Evolutionary conservation across 1,140 invertebrate genomes (phyloP), one percentile per base, ranked within the genome.

Genomic region (Trachelipus rathkii): DNA sequence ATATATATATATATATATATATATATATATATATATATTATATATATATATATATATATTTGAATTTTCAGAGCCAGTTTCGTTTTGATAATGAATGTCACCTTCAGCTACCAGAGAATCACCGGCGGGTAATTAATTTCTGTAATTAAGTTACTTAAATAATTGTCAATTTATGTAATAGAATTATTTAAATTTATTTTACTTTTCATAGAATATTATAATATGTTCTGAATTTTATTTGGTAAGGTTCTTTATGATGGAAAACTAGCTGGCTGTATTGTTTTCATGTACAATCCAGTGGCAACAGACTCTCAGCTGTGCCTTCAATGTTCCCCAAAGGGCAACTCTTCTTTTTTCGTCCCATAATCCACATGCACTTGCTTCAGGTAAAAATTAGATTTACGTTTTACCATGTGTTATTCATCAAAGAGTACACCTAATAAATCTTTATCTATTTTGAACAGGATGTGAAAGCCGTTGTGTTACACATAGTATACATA

Each of bases 221-320:
- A n/a, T 4, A 21, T 60, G 53, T 21, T 60, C 1, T n/a, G 13
- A 70, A 23, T 33, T 70, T 15, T 8, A 60, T 60, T 60, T 60
- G 1, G 50, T 76, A 85, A 98, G 94, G 95, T 98, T 78, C 88
- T 99, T 81, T 99, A 99, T 87, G 97, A 99, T 87, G 96, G 96
- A 77, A 97, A 97, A 87, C 87, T 99, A 82, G 97, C 96, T 78
- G 93, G 91, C 82, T 92, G 94, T 81, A 95, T 99, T 84, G 95
- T 99, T 82, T 99, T 99, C 86, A 97, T 99, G 92, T 99, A 99
- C 88, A 99, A 98, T 87, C 97, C 98, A 71, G 97, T 99, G 83
- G 97, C 97, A 72, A 96, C 94, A 60, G 96, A 99, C 86, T 95
- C 95, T 83, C 97, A 99, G 86, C 89, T 99, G 68, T 99, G 97